Conservation (phyloP, 2,888 invertebrate species). For the Biston betularia region DNA sequence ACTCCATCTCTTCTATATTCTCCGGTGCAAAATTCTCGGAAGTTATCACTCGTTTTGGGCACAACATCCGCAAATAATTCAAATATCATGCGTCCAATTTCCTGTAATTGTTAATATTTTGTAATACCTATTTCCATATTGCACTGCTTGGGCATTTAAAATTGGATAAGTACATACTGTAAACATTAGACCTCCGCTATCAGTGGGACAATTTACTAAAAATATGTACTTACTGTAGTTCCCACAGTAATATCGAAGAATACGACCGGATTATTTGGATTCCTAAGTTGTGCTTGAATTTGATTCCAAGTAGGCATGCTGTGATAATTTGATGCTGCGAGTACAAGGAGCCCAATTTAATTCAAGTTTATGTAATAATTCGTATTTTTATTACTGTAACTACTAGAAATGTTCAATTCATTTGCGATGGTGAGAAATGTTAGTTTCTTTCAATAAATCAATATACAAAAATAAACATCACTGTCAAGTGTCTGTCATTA, state of each 20-base stretch:
- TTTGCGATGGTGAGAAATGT: no score
- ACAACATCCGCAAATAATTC: constrained; percentile 99
- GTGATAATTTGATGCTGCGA: not conserved
- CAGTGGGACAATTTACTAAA: no score
- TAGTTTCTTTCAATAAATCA: no score
- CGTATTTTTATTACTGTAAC: not conserved
- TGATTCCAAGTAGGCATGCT: constrained; percentile 98
- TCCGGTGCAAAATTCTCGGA: constrained; percentile 99
- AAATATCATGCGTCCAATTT: constrained; percentile 99
- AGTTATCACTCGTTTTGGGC: constrained; percentile 98
- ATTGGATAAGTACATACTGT: no score
- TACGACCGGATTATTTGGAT: constrained; percentile 98
- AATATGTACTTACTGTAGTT: constrained; percentile 89
- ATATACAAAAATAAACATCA: no score
- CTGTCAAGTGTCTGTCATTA: no score
- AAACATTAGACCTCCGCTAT: no score
- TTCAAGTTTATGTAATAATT: not conserved
- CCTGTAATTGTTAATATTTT: constrained; percentile 80
- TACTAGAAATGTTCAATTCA: no score
- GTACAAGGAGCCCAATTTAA: not conserved
- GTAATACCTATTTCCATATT: no score
- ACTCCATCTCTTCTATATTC: constrained; percentile 98
- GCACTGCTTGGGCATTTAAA: no score
- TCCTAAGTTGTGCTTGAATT: constrained; percentile 94
- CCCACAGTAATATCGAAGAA: constrained; percentile 99